Conservation (phyloP, 2,113 vertebrate species). For the Paracanthobrama guichenoti region DNA sequence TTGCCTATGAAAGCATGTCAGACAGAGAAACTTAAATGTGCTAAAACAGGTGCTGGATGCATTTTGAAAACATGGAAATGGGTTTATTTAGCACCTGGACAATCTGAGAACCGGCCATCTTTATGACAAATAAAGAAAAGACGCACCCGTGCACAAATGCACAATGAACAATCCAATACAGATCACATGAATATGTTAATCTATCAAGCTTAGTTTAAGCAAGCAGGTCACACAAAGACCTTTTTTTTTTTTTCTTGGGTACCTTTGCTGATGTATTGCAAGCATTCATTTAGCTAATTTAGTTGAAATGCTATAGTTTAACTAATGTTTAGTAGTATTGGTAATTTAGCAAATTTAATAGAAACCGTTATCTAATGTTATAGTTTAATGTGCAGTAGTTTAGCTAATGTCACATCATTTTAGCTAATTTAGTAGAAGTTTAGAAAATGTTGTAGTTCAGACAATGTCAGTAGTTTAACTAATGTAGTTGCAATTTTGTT, state of each 20-base stretch:
- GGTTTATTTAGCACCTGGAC: not conserved
- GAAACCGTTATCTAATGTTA: not conserved
- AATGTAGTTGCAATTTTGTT: too few relatives aligned
- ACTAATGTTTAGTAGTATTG: not conserved
- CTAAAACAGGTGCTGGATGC: slow-evolving; percentile 8
- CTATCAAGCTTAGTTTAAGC: not conserved
- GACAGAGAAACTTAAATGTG: not conserved
- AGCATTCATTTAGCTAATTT: not conserved
- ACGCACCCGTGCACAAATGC: too few relatives aligned
- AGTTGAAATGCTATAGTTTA: not conserved
- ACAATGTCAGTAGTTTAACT: too few relatives aligned
- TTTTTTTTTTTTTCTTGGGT: too few relatives aligned
- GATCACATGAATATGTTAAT: slow-evolving; percentile 7
- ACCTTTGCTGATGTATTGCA: not conserved
- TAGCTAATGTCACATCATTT: not conserved
- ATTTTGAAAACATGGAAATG: not conserved
- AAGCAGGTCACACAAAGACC: not conserved
- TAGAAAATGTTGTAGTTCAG: too few relatives aligned
- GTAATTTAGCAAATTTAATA: not conserved
- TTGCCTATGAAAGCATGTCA: slow-evolving; percentile 35
- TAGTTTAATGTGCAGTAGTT: not conserved
- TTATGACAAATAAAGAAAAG: not conserved
- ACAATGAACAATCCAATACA: not conserved
- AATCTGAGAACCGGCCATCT: not conserved
- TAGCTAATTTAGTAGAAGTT: too few relatives aligned